Evolutionary conservation across 1,140 invertebrate genomes (phyloP).

Genomic region (Aricia agestis): DNA sequence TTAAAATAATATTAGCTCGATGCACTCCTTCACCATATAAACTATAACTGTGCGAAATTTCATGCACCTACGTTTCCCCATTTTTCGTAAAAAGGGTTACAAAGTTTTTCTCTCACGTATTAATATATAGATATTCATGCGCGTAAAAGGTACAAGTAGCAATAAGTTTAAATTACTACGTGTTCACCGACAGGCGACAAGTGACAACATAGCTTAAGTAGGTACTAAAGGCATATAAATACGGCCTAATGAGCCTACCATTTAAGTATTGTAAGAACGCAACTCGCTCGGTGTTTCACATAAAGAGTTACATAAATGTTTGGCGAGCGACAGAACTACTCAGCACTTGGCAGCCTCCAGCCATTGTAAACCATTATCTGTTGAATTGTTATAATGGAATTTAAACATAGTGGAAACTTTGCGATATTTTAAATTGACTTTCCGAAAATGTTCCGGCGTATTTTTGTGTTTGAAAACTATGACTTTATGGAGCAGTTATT

Average conservation of each 20-base stretch:
- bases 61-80: too few species aligned
- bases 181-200: neutral
- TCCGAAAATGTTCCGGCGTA: neutral
- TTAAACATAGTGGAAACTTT: slow-evolving; percentile 25
- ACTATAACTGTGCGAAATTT: too few species aligned
- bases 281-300: neutral
- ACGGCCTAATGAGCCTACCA: neutral
- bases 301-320: slow-evolving; percentile 33
- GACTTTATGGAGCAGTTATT: neutral
- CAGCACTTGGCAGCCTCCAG: slow-evolving; percentile 36
- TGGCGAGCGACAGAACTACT: slow-evolving; percentile 41
- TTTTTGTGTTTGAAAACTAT: neutral
- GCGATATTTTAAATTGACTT: slow-evolving; percentile 11
- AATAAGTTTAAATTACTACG: neutral
- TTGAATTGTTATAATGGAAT: slow-evolving; percentile 45
- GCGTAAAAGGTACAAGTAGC: neutral
- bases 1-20: too few species aligned
- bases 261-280: slow-evolving; percentile 17
- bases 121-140: too few species aligned
- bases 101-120: too few species aligned
- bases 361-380: slow-evolving; percentile 34
- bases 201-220: neutral
- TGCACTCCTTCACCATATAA: too few species aligned
- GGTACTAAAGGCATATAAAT: neutral
- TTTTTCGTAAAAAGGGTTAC: too few species aligned